Conservation (phyloP, 2,113 vertebrate genomes). For the Ia io region DNA sequence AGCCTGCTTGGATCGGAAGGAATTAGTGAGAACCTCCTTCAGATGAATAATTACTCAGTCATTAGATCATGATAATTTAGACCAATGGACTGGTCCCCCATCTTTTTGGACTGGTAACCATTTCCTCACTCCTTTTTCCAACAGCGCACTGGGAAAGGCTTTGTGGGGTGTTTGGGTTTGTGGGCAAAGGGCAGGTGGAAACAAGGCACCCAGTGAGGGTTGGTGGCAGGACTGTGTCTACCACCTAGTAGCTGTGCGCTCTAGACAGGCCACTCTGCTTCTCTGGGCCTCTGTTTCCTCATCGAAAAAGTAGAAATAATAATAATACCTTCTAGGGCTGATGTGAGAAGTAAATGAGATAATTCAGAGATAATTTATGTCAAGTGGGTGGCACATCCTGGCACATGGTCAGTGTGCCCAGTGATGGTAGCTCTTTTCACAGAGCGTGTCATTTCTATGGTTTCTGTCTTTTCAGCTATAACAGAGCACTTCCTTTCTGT, state of each 20-base stretch:
- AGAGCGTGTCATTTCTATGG: background rate
- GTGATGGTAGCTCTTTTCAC: background rate
- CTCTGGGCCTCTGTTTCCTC: background rate
- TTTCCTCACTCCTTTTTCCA: background rate
- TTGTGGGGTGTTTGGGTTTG: background rate
- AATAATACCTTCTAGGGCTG: background rate
- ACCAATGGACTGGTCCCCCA: background rate
- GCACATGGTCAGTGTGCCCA: background rate
- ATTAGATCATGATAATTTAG: constrained; percentile 38
- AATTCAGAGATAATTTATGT: background rate
- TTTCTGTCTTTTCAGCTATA: background rate
- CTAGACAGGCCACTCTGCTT: background rate
- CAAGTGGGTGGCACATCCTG: background rate
- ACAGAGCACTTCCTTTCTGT: background rate
- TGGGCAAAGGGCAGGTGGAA: background rate
- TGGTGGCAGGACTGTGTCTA: background rate
- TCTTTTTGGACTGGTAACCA: background rate
- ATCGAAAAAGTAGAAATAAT: constrained; percentile 3
- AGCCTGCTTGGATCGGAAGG: constrained; percentile 27
- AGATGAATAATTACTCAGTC: constrained; percentile 54
- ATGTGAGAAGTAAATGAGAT: background rate
- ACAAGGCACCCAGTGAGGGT: background rate
- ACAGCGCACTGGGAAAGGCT: background rate
- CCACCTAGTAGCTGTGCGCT: background rate
- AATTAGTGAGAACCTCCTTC: constrained; percentile 49